Base-by-base conservation (phyloP, 2,888 invertebrate genomes). In the Drosophila borborema region DNA sequence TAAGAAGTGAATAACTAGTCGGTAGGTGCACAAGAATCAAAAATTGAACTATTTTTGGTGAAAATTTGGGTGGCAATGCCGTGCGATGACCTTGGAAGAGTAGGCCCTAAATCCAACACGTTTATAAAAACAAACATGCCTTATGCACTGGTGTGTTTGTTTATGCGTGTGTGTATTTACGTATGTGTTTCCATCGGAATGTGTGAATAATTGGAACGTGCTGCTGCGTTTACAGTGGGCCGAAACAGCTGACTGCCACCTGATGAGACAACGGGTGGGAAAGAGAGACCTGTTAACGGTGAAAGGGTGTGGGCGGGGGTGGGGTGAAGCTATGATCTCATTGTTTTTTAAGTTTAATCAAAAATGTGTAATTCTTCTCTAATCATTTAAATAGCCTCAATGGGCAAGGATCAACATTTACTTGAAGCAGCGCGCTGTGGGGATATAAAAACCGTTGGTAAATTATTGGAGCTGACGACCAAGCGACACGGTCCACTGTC, bases 371-470 rank as follows among this genome's bases (percentile, higher is more conserved):
- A 28, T 41, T 28, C 20, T 43, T 46, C 40, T 34, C 14, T 20
- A 34, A 61, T 64, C 7, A n/a, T 34, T 48, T 5, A 46, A 68
- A 49, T 41, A 41, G 56, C 41, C 63, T 43, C 63, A 65, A 98
- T 99, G 98, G 98, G 98, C 92, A 98, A 97, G 94, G 98, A 98
- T 94, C 97, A 98, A 94, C 98, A 98, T 94, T 95, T 99, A 93
- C 95, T 99, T 93, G 98, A 98, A 92, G 98, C 98, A 85, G 97
- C 98, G 89, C 96, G 98, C 91, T 97, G 96, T 94, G 98, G 98
- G 91, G 97, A 98, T 94, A 95, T 96, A 90, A 95, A 95, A 89
- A 95, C 96, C 85, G 97, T 98, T 80, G 97, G 98, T 93, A 98
- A 97, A 94, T 96, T 98, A 92, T 94, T 98, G 89, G 96, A 95